Base-by-base conservation (phyloP, 2,888 invertebrate genomes). In the Meloe dianella region DNA sequence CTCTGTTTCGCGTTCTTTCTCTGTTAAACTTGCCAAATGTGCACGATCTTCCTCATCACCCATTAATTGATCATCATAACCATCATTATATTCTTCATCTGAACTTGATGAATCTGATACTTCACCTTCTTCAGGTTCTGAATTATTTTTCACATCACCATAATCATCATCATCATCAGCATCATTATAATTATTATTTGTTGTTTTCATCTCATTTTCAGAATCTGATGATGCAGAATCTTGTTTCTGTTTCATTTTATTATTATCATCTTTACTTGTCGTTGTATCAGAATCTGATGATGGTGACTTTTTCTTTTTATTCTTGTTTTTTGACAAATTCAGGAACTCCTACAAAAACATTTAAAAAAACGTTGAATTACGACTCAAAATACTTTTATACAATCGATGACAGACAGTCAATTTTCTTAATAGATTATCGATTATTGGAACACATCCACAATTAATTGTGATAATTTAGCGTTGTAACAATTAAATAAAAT, bases 1-100 rank as follows among this genome's bases (percentile, higher is more conserved):
- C 84, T 98, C 98, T 64, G 97, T 96, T 85, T 99, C 98, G 56
- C 98, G 87, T 81, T 98, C 98, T 79, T 96, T 97, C 81, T 98
- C 98, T 0, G 97, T 97, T 89, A 98, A 92, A 70, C 92, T 91
- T 12, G 95, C 96, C 57, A 98, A 85, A 0, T 94, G 86, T 1
- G 94, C 92, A 77, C 95, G 90, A 85, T 98, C 98, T 74, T 96
- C 97, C 68, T 95, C 97, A 83, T 98, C 97, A 0, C 97, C 97
- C 92, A 98, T 97, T 30, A 98, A 88, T 81, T 98, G 94, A 71
- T 98, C 97, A 81, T 97, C 98, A 77, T 94, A 97, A 70, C 98
- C 98, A 85, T 98, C 98, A 81, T 96, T 92, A 80, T 97, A 98
- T 83, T 97, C 96, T 73, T 92, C 93, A 71, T 94, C 92, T 63